Base-by-base conservation (phyloP, 2,113 vertebrate genomes). In the Hippocampus guttulatus region DNA sequence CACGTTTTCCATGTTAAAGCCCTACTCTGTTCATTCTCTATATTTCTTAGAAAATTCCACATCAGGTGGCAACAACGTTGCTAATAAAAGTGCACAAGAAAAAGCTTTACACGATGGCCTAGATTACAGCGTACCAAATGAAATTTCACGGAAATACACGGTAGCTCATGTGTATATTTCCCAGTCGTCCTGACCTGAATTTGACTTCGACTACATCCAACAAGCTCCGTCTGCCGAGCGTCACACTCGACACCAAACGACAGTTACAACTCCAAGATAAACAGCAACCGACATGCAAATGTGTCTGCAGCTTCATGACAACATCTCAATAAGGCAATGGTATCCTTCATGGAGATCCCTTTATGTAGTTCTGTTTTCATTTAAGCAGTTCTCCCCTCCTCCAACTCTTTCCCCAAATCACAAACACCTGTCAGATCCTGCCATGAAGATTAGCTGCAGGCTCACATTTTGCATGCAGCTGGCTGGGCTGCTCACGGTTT, bases 341-440 rank as follows among this genome's bases (percentile, higher is more conserved):
- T 49, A 72, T 61, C 60, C 33, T 60, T 21, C 25, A 12, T 27
- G 58, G 57, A 68, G 45, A 33, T 74, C 61, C 55, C 25, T 73
- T 77, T 18, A 71, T 47, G 33, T 41, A 30, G 55, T 58, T 67
- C 45, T 25, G 70, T 69, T 68, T 81, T 49, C 10, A 54, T 81
- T 76, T 75, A 25, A 68, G 69, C 57, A 0, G 49, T 75, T 58
- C 23, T 54, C 21, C 60, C 20, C 51, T 18, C 43, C 6, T 57
- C 23, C 41, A 21, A 21, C 63, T n/a, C 38, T 33, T n/a, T 8
- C 14, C 8, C 25, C 15, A 81, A 78, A 84, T 80, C 75, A 78
- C 71, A 84, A 84, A 85, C 84, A 84, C 77, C 77, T 80, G 75
- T 86, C 79, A 75, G 61, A 67, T 62, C 45, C 5, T 68, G 80